Base-by-base conservation (phyloP, 2,113 vertebrate genomes). In the Barnardius zonarius region DNA sequence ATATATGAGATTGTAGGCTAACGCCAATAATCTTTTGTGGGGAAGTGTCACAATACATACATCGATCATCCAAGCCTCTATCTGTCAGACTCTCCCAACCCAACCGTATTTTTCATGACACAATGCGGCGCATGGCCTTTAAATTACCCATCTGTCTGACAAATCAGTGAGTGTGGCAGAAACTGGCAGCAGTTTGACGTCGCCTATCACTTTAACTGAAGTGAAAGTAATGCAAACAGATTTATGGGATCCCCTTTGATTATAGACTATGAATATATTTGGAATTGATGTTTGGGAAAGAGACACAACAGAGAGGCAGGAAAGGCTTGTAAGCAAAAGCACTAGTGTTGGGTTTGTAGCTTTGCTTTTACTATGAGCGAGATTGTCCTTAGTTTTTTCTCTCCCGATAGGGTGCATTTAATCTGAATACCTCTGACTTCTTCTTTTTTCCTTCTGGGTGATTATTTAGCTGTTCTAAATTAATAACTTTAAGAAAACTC, bases 121-220 rank as follows among this genome's bases (percentile, higher is more conserved):
- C 97, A 98, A 98, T 97, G 96, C 95, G 63, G 96, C 81, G 96
- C 96, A 93, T 98, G 97, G 98, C 98, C 97, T 98, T 98, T 96
- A 98, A 97, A 98, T 98, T 97, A 95, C 96, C 97, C 98, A 97
- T 98, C 98, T 98, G 98, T 98, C 97, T 98, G 95, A 97, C 97
- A 97, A 97, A 98, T 96, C 96, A 97, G 93, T 83, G 96, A 88
- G 92, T 96, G 94, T 96, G 96, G 94, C 95, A 97, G 97, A 93
- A 97, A 97, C 93, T 97, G 97, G 92, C 97, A 97, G 87, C 96
- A 94, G 93, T 83, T 95, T 97, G 95, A 96, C 86, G 54, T 90
- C 77, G 82, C 94, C 95, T 96, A 95, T 97, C 96, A 91, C 96
- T 97, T 95, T 93, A 96, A 96, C 96, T 97, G 95, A 92, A 97